Evolutionary conservation across 2,888 invertebrate species (phyloP).

Genomic region (Agrochola circellaris): DNA sequence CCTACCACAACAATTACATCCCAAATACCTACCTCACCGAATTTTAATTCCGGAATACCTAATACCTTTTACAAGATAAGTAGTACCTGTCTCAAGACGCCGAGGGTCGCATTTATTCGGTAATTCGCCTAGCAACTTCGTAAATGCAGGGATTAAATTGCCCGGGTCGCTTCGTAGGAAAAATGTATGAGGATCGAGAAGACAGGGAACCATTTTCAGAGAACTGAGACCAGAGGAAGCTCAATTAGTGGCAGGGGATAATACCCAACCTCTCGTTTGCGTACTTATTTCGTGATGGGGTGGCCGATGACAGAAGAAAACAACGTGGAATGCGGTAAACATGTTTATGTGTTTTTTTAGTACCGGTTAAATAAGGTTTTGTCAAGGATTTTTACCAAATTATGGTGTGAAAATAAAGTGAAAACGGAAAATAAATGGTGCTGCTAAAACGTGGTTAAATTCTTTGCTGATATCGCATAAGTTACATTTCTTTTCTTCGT

Average conservation of each 20-base stretch:
- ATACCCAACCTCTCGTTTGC: conserved; percentile 69
- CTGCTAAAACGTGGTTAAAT: neutral
- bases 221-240: conserved; percentile 46
- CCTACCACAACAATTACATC: conserved; percentile 37
- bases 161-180: conserved; percentile 72
- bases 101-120: conserved; percentile 72
- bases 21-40: conserved; percentile 48
- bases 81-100: conserved; percentile 67
- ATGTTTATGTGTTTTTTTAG: conserved; percentile 60
- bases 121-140: conserved; percentile 70
- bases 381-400: conserved; percentile 14
- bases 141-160: conserved; percentile 77
- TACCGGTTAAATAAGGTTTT: conserved; percentile 17
- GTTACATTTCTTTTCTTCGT: neutral
- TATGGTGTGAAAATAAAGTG: neutral
- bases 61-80: conserved; percentile 67
- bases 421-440: neutral
- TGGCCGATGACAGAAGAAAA: conserved; percentile 56
- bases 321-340: conserved; percentile 50
- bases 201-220: conserved; percentile 42
- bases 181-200: conserved; percentile 73
- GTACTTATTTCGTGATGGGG: conserved; percentile 63
- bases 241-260: conserved; percentile 72
- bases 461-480: neutral
- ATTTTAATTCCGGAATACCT: conserved; percentile 64